These are phyloP conservation scores for Seriola dumerili DNA, from an alignment of 2,113 vertebrate species.

Conservation along the genomic window DNA sequence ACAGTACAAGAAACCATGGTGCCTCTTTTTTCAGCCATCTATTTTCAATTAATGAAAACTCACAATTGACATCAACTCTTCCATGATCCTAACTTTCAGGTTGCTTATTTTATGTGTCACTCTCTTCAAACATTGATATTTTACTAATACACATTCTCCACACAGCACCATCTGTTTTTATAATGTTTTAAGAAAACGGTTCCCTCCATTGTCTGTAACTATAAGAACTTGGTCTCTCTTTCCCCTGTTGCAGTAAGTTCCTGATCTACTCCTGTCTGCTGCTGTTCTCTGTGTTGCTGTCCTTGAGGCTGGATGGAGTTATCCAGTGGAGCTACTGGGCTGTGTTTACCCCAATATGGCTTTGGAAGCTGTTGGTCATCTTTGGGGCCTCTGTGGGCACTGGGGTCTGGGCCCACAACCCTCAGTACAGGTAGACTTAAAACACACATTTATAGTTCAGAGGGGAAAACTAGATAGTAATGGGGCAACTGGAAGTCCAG, in stretches of 20 bases:
- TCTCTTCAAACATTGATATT: background rate
- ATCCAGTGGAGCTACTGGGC: slow-evolving; percentile 99
- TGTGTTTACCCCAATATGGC: slow-evolving; percentile 97
- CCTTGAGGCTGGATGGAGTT: slow-evolving; percentile 93
- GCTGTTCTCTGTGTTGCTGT: slow-evolving; percentile 96
- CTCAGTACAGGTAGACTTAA: slow-evolving; percentile 92
- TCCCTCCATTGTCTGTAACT: background rate
- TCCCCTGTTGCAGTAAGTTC: slow-evolving; percentile 89
- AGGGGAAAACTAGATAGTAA: no score
- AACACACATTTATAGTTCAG: no score
- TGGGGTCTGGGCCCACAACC: slow-evolving; percentile 97
- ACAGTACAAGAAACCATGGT: no score
- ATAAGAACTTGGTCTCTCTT: background rate
- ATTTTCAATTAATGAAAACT: no score
- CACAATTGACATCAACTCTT: no score
- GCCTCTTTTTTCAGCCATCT: no score
- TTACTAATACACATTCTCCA: no score
- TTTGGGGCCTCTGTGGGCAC: slow-evolving; percentile 96
- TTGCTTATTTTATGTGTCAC: no score
- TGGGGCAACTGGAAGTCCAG: no score
- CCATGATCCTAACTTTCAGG: no score
- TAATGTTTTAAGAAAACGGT: no score
- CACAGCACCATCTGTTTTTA: no score
- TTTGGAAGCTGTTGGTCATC: slow-evolving; percentile 98
- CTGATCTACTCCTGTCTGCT: slow-evolving; percentile 97